Evolutionary conservation across 2,888 invertebrate species (phyloP), one percentile per base, ranked within the genome.

Genomic region (Eumacrocentrus americanus): DNA sequence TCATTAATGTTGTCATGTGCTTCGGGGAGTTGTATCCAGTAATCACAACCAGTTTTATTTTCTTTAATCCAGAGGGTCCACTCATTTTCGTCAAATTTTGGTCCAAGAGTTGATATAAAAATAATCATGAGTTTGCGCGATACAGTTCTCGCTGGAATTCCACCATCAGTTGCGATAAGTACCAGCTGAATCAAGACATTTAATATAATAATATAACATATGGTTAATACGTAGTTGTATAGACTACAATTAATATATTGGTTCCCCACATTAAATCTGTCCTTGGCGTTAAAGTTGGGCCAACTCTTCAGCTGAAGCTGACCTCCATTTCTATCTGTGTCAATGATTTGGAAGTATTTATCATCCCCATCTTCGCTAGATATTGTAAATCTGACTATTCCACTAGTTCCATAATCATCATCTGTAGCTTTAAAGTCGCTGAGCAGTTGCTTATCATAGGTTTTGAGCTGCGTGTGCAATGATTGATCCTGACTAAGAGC

Each of bases 371-470:
- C 65, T 61, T 82, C 67, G 3, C 82, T 82, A 0, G 66, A 64
- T 2, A 85, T 73, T 34, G 76, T 70, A 70, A 87, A 87, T 7
- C 78, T 81, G 12, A 87, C 84, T 3, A 74, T 68, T 44, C 86
- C 88, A 40, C 86, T 88, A 16, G 82, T 75, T 0, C 85, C 82
- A 0, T 84, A 84, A 68, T 87, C 87, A 18, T 83, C 81, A 71
- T 88, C 88, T 0, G 81, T 82, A 0, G 86, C 87, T 14, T 75
- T 59, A 34, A 88, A 80, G 4, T 81, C 72, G 7, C 77, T 75
- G 29, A 88, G 67, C 51, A 76, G 72, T 3, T 75, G 76, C 0
- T 79, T 80, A 38, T 82, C 79, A 20, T 83, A 76, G 34, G 65
- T 72, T 60, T 18, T 58, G 14, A 80, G 65, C 55, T 58, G 70